Percentiles rank a stretch among this genome's conserved stretches.
Evolutionary conservation across 2,113 vertebrate genomes (phyloP).

Genomic region (Setophaga coronata): DNA sequence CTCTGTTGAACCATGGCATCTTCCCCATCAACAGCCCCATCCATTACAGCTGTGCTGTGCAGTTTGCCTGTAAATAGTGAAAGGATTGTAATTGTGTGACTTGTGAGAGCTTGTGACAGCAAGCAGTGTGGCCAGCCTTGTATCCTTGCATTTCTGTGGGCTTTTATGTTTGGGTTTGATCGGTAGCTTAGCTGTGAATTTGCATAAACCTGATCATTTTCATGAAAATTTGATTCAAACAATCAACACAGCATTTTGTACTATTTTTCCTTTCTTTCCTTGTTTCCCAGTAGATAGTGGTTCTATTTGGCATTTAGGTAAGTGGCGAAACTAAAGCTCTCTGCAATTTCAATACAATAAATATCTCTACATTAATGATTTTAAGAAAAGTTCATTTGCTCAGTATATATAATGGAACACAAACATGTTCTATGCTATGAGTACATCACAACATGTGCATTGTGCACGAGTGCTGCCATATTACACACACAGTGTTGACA

Average conservation of each 20-base stretch:
- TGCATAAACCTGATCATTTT: neutral
- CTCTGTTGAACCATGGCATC: neutral
- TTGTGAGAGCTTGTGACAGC: neutral
- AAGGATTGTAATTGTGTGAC: neutral
- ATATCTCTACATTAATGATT: neutral
- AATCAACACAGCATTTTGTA: neutral
- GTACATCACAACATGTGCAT: neutral
- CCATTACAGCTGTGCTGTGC: accelerated
- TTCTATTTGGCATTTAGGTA: neutral
- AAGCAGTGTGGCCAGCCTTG: neutral
- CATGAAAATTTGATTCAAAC: neutral
- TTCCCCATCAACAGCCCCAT: neutral
- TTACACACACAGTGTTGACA: neutral
- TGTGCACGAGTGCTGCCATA: neutral
- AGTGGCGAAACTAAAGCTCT: neutral
- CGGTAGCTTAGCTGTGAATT: neutral
- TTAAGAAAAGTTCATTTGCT: neutral
- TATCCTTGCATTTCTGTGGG: neutral
- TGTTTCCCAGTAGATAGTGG: neutral
- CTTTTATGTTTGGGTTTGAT: neutral
- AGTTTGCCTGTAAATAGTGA: neutral
- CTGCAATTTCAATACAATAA: neutral
- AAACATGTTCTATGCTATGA: neutral
- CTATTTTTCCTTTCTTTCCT: neutral
- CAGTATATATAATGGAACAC: neutral